These are phyloP conservation scores for Synergus itoensis DNA, from an alignment of 2,888 invertebrate genomes.

Conservation along the genomic window DNA sequence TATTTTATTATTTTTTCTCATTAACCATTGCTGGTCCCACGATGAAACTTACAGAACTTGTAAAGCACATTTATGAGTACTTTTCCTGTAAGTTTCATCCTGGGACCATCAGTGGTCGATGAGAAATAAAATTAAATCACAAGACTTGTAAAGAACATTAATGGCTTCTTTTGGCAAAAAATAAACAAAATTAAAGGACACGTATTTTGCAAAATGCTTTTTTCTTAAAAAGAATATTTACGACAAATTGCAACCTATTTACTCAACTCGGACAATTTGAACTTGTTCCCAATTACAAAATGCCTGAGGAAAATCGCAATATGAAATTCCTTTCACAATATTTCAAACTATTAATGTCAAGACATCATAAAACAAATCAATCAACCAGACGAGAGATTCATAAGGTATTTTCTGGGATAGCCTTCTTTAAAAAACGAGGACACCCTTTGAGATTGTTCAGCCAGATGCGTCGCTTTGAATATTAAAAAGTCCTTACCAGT, in stretches of 20 bases:
- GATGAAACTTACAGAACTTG: too few relatives aligned
- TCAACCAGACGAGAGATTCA: neutral
- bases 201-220: too few relatives aligned
- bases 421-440: neutral
- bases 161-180: too few relatives aligned
- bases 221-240: neutral
- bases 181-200: too few relatives aligned
- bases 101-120: too few relatives aligned
- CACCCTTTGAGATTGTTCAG: neutral
- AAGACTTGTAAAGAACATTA: too few relatives aligned
- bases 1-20: too few relatives aligned
- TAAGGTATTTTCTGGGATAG: neutral
- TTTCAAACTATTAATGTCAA: conserved; percentile 1
- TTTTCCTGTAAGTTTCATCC: too few relatives aligned
- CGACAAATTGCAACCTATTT: neutral
- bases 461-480: conserved; percentile 5
- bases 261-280: neutral
- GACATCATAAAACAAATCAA: conserved; percentile 2
- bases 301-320: neutral
- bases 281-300: neutral
- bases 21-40: too few relatives aligned
- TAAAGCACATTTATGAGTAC: too few relatives aligned
- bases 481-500: conserved; percentile 77
- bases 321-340: conserved; percentile 7
- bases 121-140: too few relatives aligned